Conservation (phyloP, 2,797 vertebrate species). For the Salmo trutta region DNA sequence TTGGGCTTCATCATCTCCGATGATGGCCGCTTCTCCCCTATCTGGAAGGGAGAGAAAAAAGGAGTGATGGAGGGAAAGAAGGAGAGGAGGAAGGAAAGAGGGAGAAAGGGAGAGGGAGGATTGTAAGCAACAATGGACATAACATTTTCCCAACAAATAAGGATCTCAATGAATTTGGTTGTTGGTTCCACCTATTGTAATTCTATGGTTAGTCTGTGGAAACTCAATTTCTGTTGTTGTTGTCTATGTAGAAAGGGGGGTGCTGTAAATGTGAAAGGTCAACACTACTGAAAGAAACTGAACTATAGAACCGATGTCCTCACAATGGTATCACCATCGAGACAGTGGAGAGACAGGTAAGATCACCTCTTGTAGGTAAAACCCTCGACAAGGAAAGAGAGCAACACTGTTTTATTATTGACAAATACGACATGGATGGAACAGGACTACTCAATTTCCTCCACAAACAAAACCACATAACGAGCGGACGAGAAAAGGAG, state of each 20-base stretch:
- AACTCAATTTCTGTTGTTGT: neutral
- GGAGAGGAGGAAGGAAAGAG: neutral
- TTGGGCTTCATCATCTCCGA: slow-evolving; percentile 93
- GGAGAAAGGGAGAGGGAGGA: neutral
- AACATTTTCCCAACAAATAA: neutral
- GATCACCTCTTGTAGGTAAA: neutral
- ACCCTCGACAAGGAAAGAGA: neutral
- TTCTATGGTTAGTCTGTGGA: neutral
- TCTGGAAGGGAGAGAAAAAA: slow-evolving; percentile 63
- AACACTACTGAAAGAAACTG: neutral
- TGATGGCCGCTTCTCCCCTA: slow-evolving; percentile 91
- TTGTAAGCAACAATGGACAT: neutral
- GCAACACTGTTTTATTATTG: neutral
- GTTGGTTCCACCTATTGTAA: neutral
- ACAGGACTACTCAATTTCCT: neutral
- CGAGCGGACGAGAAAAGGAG: slow-evolving; percentile 15
- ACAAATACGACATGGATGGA: neutral
- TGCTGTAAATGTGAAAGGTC: neutral
- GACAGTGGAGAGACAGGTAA: neutral
- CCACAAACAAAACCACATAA: neutral
- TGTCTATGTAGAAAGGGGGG: neutral
- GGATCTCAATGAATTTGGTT: neutral
- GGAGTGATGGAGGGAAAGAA: neutral
- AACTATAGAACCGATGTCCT: neutral
- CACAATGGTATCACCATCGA: neutral